Percentiles rank a stretch among this genome's conserved stretches.
Conservation (phyloP, 2,888 invertebrate genomes). For the Fissipunctia ypsillon region DNA sequence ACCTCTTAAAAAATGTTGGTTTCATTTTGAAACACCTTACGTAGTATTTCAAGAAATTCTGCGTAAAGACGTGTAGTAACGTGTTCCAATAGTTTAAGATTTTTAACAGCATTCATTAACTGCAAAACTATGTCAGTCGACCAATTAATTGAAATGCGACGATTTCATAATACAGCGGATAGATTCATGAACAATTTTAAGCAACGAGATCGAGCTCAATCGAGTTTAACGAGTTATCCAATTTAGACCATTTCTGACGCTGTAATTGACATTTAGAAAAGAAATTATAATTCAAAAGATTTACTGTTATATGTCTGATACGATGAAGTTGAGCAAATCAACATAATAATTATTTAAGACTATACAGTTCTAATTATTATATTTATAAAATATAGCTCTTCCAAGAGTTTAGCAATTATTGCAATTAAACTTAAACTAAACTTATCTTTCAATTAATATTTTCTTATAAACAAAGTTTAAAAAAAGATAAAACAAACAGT, state of each 20-base stretch:
- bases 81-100: constrained; percentile 8
- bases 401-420: not conserved
- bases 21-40: too few relatives aligned
- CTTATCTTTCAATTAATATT: not conserved
- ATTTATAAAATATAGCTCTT: too few relatives aligned
- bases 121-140: constrained; percentile 32
- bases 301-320: constrained; percentile 23
- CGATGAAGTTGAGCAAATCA: not conserved
- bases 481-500: not conserved
- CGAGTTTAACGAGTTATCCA: constrained; percentile 47
- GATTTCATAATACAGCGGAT: constrained; percentile 37
- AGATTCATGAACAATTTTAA: constrained; percentile 36
- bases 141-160: constrained; percentile 36
- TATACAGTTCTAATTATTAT: not conserved
- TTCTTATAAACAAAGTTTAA: not conserved
- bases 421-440: not conserved
- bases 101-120: constrained; percentile 26
- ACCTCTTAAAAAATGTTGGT: too few relatives aligned
- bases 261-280: constrained; percentile 53
- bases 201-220: constrained; percentile 37
- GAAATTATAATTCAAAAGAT: constrained; percentile 29
- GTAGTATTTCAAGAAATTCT: constrained; percentile 12
- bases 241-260: constrained; percentile 36
- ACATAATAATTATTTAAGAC: constrained; percentile 12
- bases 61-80: not conserved